Percentiles rank a stretch among this genome's conserved stretches.
phyloP scores from a whole-genome alignment of 2,113 vertebrate species.

The Phalacrocorax pelagicus region DNA sequence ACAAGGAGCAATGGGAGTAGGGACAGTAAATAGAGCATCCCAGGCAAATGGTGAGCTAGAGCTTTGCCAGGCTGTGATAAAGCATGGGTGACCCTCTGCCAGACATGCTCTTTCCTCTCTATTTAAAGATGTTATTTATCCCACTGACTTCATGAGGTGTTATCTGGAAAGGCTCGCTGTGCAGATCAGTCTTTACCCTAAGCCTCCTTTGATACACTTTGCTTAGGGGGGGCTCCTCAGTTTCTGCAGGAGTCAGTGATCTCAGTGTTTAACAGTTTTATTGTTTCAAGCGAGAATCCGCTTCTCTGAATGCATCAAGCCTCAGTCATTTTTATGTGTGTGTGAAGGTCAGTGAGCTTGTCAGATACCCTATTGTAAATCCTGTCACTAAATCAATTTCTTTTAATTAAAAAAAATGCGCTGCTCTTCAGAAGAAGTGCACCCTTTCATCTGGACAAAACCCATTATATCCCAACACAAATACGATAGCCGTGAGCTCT shows the following conservation, averaged over 20 bases:
- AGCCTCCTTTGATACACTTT: background rate
- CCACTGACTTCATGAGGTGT: background rate
- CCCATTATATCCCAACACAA: background rate
- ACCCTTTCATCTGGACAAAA: constrained; percentile 14
- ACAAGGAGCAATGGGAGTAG: background rate
- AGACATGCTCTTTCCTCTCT: background rate
- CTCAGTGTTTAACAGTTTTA: background rate
- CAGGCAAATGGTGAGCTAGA: background rate
- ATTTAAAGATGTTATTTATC: background rate
- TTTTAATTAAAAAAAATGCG: constrained; percentile 51
- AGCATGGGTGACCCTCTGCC: background rate
- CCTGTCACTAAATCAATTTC: constrained; percentile 64
- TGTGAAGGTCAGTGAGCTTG: constrained; percentile 59
- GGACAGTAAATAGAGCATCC: background rate
- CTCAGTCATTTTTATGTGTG: background rate
- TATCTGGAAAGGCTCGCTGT: background rate
- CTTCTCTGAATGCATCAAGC: background rate
- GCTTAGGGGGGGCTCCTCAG: background rate
- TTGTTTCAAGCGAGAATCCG: background rate
- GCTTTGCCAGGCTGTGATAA: background rate
- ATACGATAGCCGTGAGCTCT: background rate
- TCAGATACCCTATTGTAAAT: constrained; percentile 43
- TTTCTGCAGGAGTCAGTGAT: background rate
- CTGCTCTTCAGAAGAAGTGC: constrained; percentile 1
- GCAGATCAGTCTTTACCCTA: background rate